Evolutionary conservation across 2,113 vertebrate species (phyloP).

Genomic region (Pseudopodoces humilis): DNA sequence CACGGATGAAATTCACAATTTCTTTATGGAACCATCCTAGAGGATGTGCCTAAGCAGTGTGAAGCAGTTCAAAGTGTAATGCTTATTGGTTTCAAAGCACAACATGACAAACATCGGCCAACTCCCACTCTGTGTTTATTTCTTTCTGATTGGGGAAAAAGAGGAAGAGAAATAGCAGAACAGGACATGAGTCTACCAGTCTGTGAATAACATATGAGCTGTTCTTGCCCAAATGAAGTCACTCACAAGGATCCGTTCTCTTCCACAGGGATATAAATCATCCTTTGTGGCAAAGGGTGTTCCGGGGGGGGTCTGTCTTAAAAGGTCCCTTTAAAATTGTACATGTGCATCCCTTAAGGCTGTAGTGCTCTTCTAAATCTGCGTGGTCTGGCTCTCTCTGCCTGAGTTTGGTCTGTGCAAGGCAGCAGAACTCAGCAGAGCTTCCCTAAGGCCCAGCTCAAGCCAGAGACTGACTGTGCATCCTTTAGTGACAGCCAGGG

Average conservation of each 20-base stretch:
- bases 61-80: neutral
- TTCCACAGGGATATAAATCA: neutral
- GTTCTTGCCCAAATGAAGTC: neutral
- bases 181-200: neutral
- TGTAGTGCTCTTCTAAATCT: neutral
- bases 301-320: neutral
- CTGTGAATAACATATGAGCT: neutral
- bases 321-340: neutral
- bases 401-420: accelerated
- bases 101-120: accelerated
- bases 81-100: neutral
- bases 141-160: neutral
- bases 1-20: neutral
- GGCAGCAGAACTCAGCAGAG: neutral
- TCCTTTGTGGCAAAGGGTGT: neutral
- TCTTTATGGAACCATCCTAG: neutral
- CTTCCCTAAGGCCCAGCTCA: neutral
- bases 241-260: neutral
- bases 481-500: neutral
- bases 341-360: neutral
- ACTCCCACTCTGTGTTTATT: neutral
- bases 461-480: accelerated
- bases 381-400: neutral
- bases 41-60: neutral
- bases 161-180: neutral